These are phyloP conservation scores for Capreolus pygargus DNA, from an alignment of 2,113 vertebrate genomes.

Conservation along the genomic window DNA sequence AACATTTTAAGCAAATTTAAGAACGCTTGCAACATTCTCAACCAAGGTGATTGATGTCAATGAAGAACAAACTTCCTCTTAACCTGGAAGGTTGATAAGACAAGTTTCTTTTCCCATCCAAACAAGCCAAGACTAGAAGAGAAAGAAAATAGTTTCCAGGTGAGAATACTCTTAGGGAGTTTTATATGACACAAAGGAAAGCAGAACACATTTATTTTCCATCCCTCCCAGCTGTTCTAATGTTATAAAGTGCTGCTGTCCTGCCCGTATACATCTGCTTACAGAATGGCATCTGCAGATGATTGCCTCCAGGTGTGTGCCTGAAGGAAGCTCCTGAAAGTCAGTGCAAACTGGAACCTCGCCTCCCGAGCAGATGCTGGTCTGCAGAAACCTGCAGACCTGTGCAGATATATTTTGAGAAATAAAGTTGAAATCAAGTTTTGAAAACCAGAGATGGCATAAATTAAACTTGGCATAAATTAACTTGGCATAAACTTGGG, in stretches of 20 bases:
- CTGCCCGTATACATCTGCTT: slow-evolving; percentile 43
- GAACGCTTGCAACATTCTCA: neutral
- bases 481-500: neutral
- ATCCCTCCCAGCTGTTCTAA: slow-evolving; percentile 60
- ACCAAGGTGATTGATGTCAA: neutral
- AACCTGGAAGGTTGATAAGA: slow-evolving; percentile 30
- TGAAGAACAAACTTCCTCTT: slow-evolving; percentile 45
- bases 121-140: slow-evolving; percentile 26
- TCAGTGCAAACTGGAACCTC: neutral
- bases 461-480: neutral
- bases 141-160: slow-evolving; percentile 71
- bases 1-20: neutral
- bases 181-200: slow-evolving; percentile 59
- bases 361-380: slow-evolving; percentile 42
- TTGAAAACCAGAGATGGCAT: slow-evolving; percentile 7
- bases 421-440: slow-evolving; percentile 30
- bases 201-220: slow-evolving; percentile 64
- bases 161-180: slow-evolving; percentile 59
- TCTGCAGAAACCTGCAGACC: slow-evolving; percentile 27
- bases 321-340: slow-evolving; percentile 39
- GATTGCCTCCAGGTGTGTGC: slow-evolving; percentile 70
- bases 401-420: slow-evolving; percentile 57
- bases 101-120: slow-evolving; percentile 29
- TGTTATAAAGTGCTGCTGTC: slow-evolving; percentile 38
- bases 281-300: slow-evolving; percentile 47